A percentile compares a stretch with the other conserved stretches of the same genome.
phyloP scores from a whole-genome alignment of 2,797 vertebrate genomes.

The Falco cherrug region DNA sequence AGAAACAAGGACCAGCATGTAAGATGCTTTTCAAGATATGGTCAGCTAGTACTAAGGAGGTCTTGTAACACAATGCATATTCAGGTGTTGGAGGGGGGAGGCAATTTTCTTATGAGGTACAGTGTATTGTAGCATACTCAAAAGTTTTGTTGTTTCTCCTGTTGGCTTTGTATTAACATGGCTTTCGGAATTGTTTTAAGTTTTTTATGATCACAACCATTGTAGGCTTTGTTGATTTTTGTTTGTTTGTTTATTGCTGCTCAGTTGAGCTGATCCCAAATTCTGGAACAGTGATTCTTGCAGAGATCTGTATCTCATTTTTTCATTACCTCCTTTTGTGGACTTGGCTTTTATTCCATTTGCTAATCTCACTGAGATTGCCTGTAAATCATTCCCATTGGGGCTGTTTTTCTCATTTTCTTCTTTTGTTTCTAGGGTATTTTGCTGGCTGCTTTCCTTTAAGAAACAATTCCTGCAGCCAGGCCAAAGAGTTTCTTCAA shows the following conservation, averaged over 20 bases:
- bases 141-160: not conserved
- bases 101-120: not conserved
- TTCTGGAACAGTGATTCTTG: not conserved
- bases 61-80: not conserved
- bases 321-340: not conserved
- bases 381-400: slow-evolving; percentile 2
- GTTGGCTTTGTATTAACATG: not conserved
- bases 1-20: not conserved
- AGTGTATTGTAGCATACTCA: not conserved
- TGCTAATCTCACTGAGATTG: slow-evolving; percentile 7
- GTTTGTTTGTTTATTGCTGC: slow-evolving; percentile 34
- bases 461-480: not conserved
- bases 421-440: slow-evolving; percentile 22
- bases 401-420: slow-evolving; percentile 45
- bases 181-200: not conserved
- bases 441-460: slow-evolving; percentile 26
- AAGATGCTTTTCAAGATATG: not conserved
- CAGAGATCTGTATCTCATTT: slow-evolving; percentile 41
- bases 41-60: not conserved
- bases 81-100: accelerated
- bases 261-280: slow-evolving; percentile 11
- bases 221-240: not conserved
- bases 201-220: not conserved
- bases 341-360: slow-evolving; percentile 7
- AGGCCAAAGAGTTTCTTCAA: not conserved